phyloP scores from a whole-genome alignment of 2,113 vertebrate genomes.

The Excalfactoria chinensis region DNA sequence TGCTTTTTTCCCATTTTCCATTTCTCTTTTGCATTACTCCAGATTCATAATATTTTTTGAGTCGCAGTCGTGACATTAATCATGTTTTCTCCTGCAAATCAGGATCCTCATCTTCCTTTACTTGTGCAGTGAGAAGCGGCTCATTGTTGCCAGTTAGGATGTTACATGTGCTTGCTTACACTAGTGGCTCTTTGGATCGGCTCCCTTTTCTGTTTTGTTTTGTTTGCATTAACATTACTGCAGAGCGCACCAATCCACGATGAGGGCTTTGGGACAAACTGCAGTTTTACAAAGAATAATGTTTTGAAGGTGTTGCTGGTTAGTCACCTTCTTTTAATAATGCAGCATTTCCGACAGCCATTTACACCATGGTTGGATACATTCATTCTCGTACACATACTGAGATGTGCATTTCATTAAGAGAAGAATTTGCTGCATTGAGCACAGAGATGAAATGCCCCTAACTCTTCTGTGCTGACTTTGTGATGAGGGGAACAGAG shows the following conservation, averaged over 20 bases:
- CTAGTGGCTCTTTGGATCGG: not conserved
- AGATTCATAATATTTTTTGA: not conserved
- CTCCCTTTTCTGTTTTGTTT: not conserved
- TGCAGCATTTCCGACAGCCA: not conserved
- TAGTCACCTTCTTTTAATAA: not conserved
- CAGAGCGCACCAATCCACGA: fast-evolving
- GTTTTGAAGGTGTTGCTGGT: constrained; percentile 7
- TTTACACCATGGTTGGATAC: not conserved
- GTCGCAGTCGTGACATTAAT: not conserved
- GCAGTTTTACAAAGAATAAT: not conserved
- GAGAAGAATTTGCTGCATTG: not conserved
- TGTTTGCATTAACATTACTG: not conserved
- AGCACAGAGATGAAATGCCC: not conserved
- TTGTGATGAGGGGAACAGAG: fast-evolving
- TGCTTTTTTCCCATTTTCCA: not conserved
- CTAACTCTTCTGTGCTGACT: not conserved
- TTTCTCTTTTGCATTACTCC: not conserved
- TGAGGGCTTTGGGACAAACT: not conserved
- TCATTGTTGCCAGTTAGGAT: not conserved
- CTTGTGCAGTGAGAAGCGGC: not conserved
- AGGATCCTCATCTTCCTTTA: not conserved
- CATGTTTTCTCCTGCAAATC: not conserved
- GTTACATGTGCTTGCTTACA: fast-evolving
- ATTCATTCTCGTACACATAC: not conserved
- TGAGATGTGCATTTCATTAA: not conserved